phyloP scores from a whole-genome alignment of 1,140 invertebrate genomes.

The Cotesia typhae region DNA sequence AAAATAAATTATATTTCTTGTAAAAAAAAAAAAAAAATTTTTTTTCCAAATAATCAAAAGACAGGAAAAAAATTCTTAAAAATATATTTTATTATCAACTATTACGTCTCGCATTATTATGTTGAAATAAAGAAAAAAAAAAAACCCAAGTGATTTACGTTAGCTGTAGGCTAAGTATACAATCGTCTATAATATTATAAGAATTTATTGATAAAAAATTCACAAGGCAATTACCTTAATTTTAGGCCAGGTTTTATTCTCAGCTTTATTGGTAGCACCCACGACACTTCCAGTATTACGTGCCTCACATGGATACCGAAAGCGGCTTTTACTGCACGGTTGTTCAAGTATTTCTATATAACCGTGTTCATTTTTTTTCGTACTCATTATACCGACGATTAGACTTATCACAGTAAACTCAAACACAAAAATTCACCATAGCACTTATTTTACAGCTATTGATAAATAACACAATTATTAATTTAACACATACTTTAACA shows the following conservation, averaged over 20 bases:
- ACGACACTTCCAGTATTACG: constrained; percentile 89
- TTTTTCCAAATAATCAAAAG: no score
- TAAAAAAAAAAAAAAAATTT: no score
- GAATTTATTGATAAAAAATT: no score
- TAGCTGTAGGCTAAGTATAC: no score
- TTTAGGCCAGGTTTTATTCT: constrained; percentile 90
- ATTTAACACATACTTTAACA: neutral
- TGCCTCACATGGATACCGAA: constrained; percentile 93
- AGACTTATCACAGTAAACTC: neutral
- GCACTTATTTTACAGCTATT: neutral
- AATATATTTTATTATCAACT: no score
- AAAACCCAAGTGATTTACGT: no score
- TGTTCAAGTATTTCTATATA: constrained; percentile 85
- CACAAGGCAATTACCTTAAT: constrained; percentile 69
- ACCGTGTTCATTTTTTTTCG: constrained; percentile 44
- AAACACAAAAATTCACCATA: neutral
- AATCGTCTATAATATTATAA: no score
- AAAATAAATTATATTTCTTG: no score
- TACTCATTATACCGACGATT: neutral
- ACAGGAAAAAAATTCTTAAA: no score
- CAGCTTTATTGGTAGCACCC: constrained; percentile 81
- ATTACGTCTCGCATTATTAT: no score
- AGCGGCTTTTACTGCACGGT: constrained; percentile 84
- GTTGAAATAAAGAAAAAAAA: no score
- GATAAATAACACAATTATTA: neutral